Percentiles rank a stretch among this genome's conserved stretches.
Evolutionary conservation across 2,797 vertebrate genomes (phyloP).

Genomic region (Tenualosa ilisha): DNA sequence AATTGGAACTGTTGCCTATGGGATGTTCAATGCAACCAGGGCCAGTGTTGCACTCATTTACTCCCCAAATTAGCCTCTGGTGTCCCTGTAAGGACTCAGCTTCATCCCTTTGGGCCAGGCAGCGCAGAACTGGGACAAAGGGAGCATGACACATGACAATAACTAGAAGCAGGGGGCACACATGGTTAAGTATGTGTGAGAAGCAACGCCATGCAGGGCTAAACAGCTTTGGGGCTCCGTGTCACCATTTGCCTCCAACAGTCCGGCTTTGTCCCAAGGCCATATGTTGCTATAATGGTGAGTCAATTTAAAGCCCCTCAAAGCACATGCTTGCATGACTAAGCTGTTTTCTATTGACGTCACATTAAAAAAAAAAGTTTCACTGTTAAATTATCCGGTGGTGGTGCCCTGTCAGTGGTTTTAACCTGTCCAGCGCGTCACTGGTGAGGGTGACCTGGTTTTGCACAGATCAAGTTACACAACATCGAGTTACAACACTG

Average conservation of each 20-base stretch:
- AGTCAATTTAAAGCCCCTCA: slow-evolving; percentile 15
- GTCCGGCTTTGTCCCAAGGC: slow-evolving; percentile 33
- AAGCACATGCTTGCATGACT: slow-evolving; percentile 16
- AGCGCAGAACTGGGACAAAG: background rate
- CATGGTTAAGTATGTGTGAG: background rate
- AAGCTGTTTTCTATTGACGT: slow-evolving; percentile 31
- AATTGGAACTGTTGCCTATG: background rate
- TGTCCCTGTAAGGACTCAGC: background rate
- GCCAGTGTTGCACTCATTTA: background rate
- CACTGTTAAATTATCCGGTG: background rate
- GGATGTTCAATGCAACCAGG: background rate
- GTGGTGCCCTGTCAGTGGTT: background rate
- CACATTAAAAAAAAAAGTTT: background rate
- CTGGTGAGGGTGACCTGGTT: slow-evolving; percentile 25
- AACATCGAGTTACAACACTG: slow-evolving; percentile 47
- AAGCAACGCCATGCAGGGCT: slow-evolving; percentile 15
- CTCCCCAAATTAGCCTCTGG: background rate
- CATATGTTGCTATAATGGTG: slow-evolving; percentile 49
- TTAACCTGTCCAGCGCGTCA: background rate
- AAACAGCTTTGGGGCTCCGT: slow-evolving; percentile 28
- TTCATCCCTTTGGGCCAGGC: background rate
- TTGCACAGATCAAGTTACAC: slow-evolving; percentile 44
- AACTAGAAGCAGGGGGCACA: background rate
- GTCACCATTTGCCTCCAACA: slow-evolving; percentile 14
- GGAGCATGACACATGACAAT: background rate